Evolutionary conservation across 2,888 invertebrate genomes (phyloP).

Genomic region (Agrilus mali): DNA sequence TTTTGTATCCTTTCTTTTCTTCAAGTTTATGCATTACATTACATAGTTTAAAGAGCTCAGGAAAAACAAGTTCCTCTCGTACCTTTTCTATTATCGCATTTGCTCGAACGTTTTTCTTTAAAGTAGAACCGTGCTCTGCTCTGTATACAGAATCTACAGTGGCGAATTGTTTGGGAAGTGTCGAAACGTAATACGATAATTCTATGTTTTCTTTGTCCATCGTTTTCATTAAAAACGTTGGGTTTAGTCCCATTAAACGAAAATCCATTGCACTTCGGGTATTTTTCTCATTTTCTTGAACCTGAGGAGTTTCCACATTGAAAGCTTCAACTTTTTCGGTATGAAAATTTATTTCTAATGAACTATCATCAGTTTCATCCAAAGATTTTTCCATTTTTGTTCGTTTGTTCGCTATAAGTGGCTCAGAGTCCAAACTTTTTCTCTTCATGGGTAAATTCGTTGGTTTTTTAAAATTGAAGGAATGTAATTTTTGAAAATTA

Average conservation of each 20-base stretch:
- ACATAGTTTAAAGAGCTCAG: conserved; percentile 37
- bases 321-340: too few species aligned
- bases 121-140: conserved; percentile 10
- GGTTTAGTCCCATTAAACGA: conserved; percentile 20
- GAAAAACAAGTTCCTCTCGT: conserved; percentile 45
- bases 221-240: conserved; percentile 14
- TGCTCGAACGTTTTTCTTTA: conserved; percentile 41
- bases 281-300: not conserved
- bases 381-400: too few species aligned
- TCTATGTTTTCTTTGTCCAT: conserved; percentile 26
- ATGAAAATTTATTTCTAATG: too few species aligned
- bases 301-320: too few species aligned
- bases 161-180: conserved; percentile 17
- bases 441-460: too few species aligned
- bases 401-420: too few species aligned
- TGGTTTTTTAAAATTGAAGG: too few species aligned
- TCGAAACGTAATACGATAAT: conserved; percentile 27
- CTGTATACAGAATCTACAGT: conserved; percentile 3
- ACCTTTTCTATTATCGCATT: conserved; percentile 49
- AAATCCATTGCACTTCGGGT: not conserved
- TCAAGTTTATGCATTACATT: conserved; percentile 38
- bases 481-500: too few species aligned
- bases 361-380: too few species aligned
- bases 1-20: conserved; percentile 36
- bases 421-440: too few species aligned